Conservation (phyloP, 2,113 vertebrate species). For the Pteruthius melanotis region DNA sequence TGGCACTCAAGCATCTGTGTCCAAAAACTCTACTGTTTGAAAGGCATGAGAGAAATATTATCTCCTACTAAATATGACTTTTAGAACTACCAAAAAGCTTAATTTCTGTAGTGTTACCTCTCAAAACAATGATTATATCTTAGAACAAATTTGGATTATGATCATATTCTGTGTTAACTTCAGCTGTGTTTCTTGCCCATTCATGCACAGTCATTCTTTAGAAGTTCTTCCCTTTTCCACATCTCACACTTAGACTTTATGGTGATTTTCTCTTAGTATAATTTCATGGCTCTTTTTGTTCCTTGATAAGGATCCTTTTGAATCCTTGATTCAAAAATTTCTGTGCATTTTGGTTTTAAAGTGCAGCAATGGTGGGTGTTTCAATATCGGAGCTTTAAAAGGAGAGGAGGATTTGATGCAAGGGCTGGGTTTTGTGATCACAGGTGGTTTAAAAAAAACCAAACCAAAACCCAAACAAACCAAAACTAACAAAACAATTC, state of each 20-base stretch:
- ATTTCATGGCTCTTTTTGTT: not conserved
- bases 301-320: not conserved
- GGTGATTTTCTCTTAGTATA: not conserved
- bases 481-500: not conserved
- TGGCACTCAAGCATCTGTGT: not conserved
- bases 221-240: not conserved
- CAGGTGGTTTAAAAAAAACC: accelerated
- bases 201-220: not conserved
- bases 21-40: not conserved
- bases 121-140: not conserved
- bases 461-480: not conserved
- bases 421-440: not conserved
- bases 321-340: not conserved
- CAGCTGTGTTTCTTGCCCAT: not conserved
- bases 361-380: not conserved
- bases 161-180: not conserved
- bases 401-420: not conserved
- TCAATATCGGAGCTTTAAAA: not conserved
- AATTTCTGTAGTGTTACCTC: not conserved
- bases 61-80: not conserved
- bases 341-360: not conserved
- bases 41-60: not conserved
- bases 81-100: not conserved
- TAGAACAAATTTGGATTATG: not conserved
- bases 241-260: not conserved